Evolutionary conservation across 2,797 vertebrate genomes (phyloP), one percentile per base, ranked within the genome.

Genomic region (Macroramphosus scolopax): DNA sequence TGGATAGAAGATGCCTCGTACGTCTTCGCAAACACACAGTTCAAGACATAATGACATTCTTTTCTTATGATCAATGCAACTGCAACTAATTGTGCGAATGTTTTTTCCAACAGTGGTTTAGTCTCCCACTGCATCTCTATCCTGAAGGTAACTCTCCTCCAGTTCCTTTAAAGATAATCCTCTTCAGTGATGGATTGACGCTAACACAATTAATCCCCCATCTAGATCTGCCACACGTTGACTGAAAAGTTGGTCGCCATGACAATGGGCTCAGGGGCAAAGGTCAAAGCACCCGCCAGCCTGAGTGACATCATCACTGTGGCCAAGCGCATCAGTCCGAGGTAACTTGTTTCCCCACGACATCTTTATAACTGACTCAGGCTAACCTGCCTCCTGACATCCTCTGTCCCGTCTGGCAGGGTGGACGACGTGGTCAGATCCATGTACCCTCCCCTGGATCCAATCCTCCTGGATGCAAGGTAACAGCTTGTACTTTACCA

Each of bases 91-190:
- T 37, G 30, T 43, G 12, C n/a, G n/a, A n/a, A n/a, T n/a, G n/a
- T n/a, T 25, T n/a, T 17, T 17, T 64, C 68, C 55, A 31, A 4
- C 81, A 97, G 95, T 8, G 96, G 96, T 55, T 87, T 98, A 83
- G 93, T 98, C 62, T 97, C 95, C 43, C 95, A 98, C 80, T 98
- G 96, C 84, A 98, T 98, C 33, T 93, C 95, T n/a, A 96, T 98
- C 82, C 84, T 98, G 47, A 98, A 98, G 95, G 96, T 97, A 90
- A 85, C 49, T 4, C 25, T 13, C 10, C 14, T 15, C 4, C 3
- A 3, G 3, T n/a, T 12, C 4, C 18, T 6, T 22, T 10, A 11
- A 6, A 7, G 10, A 5, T 20, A 3, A 28, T 43, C 6, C 8
- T 11, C 11, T 7, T 35, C 8, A 6, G 5, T n/a, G 7, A 31